Conservation (phyloP, 2,888 invertebrate genomes). For the Raillietiella orientalis region DNA sequence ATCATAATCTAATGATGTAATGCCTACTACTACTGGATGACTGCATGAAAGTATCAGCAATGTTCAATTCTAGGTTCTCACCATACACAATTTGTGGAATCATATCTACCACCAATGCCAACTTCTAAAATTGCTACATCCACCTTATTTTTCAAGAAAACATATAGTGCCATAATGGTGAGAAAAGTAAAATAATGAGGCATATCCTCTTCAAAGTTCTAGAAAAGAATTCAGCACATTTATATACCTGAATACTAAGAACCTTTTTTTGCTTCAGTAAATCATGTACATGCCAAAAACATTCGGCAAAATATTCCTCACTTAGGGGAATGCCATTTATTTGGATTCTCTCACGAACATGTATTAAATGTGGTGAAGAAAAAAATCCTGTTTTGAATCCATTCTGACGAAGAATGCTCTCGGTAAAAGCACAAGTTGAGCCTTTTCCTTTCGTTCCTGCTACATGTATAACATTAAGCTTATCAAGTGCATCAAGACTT, state of each 20-base stretch:
- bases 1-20: constrained; percentile 66
- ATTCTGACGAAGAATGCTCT: constrained; percentile 48
- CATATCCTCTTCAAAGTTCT: constrained; percentile 32
- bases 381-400: constrained; percentile 69
- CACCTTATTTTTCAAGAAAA: constrained; percentile 31
- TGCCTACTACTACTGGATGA: constrained; percentile 52
- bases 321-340: constrained; percentile 48
- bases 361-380: constrained; percentile 79
- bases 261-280: constrained; percentile 19
- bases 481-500: constrained; percentile 25
- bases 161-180: constrained; percentile 58
- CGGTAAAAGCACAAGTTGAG: constrained; percentile 72
- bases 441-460: constrained; percentile 92
- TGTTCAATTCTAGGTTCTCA: constrained; percentile 11
- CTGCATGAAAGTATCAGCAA: constrained; percentile 13
- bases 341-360: constrained; percentile 63
- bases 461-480: constrained; percentile 62
- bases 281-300: constrained; percentile 53
- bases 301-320: constrained; percentile 30
- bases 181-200: constrained; percentile 82
- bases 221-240: constrained; percentile 10
- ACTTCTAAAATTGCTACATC: constrained; percentile 88
- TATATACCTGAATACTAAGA: constrained; percentile 5
- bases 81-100: constrained; percentile 73
- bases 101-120: constrained; percentile 79